These are phyloP conservation scores for Spinibarbus caldwelli DNA, from an alignment of 2,797 vertebrate species.

Conservation along the genomic window DNA sequence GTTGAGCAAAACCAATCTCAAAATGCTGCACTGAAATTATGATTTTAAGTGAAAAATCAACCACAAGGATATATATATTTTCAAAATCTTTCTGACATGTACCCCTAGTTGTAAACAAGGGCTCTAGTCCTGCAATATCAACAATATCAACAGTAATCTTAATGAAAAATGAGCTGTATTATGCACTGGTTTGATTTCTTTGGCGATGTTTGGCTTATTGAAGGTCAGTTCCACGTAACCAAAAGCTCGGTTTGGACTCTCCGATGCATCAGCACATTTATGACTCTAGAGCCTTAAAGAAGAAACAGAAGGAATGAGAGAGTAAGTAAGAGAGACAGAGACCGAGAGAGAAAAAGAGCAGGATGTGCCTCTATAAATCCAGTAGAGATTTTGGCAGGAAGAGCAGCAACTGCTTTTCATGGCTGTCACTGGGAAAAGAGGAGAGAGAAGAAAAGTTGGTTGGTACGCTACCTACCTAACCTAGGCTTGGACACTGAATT, in stretches of 20 bases:
- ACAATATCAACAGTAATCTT: neutral
- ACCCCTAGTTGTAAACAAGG: neutral
- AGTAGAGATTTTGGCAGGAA: conserved; percentile 57
- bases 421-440: conserved; percentile 52
- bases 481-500: neutral
- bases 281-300: conserved; percentile 9
- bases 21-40: neutral
- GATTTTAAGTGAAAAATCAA: neutral
- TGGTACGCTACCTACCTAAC: neutral
- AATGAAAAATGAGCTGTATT: conserved; percentile 12
- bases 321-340: conserved; percentile 41
- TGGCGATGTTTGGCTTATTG: conserved; percentile 29
- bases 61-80: neutral
- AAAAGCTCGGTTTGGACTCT: conserved; percentile 38
- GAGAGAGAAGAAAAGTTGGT: neutral
- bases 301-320: conserved; percentile 55
- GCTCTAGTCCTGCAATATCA: neutral
- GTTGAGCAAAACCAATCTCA: neutral
- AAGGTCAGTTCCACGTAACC: conserved; percentile 29
- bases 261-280: conserved; percentile 54
- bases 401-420: conserved; percentile 63
- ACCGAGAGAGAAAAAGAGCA: conserved; percentile 57
- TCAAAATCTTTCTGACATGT: neutral
- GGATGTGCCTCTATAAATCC: conserved; percentile 69
- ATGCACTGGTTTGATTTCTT: conserved; percentile 38